Percentiles rank a stretch among this genome's conserved stretches.
Evolutionary conservation across 2,113 vertebrate species (phyloP).

Genomic region (Rhinolophus sinicus): DNA sequence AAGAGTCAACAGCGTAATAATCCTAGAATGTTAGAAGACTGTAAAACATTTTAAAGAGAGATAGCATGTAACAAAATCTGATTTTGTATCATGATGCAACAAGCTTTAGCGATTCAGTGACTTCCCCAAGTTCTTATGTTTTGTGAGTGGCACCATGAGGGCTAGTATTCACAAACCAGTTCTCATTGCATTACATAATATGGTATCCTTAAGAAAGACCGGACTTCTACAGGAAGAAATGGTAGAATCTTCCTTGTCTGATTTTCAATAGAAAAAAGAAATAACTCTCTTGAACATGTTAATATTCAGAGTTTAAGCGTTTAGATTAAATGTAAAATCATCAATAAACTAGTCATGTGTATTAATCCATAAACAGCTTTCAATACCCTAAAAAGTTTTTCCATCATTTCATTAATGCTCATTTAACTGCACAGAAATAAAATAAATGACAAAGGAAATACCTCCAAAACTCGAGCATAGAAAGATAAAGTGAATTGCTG

Average conservation of each 20-base stretch:
- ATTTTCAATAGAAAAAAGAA: background rate
- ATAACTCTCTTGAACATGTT: background rate
- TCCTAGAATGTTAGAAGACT: background rate
- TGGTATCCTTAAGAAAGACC: background rate
- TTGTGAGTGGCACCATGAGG: background rate
- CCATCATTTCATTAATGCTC: background rate
- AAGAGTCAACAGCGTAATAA: background rate
- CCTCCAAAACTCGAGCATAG: background rate
- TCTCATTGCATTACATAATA: background rate
- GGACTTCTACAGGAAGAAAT: background rate
- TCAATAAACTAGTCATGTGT: background rate
- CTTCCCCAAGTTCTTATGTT: background rate
- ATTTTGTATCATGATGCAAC: background rate
- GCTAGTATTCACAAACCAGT: background rate
- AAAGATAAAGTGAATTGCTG: background rate
- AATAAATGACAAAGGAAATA: background rate
- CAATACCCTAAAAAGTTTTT: background rate
- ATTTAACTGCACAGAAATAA: constrained; percentile 10
- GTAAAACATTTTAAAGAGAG: background rate
- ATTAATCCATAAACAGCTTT: background rate
- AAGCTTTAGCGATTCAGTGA: background rate
- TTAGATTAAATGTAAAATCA: constrained; percentile 40
- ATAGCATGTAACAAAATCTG: background rate
- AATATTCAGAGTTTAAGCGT: background rate
- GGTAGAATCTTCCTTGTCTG: background rate